Evolutionary conservation across 2,797 vertebrate genomes (phyloP), one percentile per base, ranked within the genome.

Genomic region (Channallabes apus): DNA sequence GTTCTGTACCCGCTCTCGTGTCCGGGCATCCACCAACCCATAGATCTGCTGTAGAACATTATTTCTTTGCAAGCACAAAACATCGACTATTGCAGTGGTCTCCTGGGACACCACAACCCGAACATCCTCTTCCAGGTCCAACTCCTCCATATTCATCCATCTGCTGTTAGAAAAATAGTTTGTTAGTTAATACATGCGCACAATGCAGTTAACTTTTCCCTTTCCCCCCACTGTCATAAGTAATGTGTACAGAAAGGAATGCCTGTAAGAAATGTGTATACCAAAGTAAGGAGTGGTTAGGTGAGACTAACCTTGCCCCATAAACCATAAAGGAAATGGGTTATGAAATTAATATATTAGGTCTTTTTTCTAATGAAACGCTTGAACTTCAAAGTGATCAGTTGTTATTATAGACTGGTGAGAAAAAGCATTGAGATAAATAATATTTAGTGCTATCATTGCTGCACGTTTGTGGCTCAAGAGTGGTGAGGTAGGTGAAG

Each of bases 141-240:
- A 0, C 1, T 90, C 90, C 0, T 96, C 94, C 85, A 92, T 94
- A 88, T 86, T 93, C 82, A 90, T 91, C 54, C 77, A 94, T 87
- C 76, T 84, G 91, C 92, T 96, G 38, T 0, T 82, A 20, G 8
- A 3, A 75, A 51, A 56, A 9, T 11, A 12, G n/a, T n/a, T n/a
- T 5, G 71, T 82, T 64, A 62, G 71, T 82, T 64, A 62, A 80
- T 64, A n/a, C 24, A 80, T 46, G 4, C 12, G 51, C 24, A 65
- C 20, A n/a, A n/a, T n/a, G 24, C 15, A n/a, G 7, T 59, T 38
- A 2, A 5, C 4, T 27, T 58, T 76, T 12, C 0, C 6, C 12
- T 67, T 67, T 29, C 12, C 51, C 2, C 27, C 4, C 24, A 46
- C 20, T 8, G 24, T 54, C 11, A 72, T 2, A n/a, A 51, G 14